These are phyloP conservation scores for Ictalurus furcatus DNA, from an alignment of 2,113 vertebrate species.

Conservation along the genomic window DNA sequence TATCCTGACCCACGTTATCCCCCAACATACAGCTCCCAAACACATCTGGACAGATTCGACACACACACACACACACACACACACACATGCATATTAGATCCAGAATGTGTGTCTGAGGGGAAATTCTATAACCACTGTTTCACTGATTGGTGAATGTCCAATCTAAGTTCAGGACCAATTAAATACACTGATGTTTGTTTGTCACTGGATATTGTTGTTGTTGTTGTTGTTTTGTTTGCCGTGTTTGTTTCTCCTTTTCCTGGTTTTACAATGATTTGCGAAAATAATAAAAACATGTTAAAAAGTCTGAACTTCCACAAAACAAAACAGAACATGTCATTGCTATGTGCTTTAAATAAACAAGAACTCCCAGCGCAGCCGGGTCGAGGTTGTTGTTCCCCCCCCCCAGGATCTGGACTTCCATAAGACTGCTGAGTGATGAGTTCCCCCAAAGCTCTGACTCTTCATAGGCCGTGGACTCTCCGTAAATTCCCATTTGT, in stretches of 20 bases:
- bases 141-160: neutral
- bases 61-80: slow-evolving; percentile 5
- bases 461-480: neutral
- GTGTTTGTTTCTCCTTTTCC: neutral
- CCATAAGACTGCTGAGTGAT: neutral
- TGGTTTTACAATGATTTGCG: neutral
- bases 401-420: too few relatives aligned
- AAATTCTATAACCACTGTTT: neutral
- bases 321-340: neutral
- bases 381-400: neutral
- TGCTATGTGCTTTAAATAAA: neutral
- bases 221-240: neutral
- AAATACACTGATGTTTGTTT: neutral
- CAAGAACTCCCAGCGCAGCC: neutral
- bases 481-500: neutral
- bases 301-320: neutral
- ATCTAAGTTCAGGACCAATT: neutral
- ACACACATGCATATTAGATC: neutral
- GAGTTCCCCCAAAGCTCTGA: neutral
- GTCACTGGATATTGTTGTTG: slow-evolving; percentile 13
- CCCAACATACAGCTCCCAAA: neutral
- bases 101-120: neutral
- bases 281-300: neutral
- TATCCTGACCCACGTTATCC: neutral
- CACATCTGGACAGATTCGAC: neutral